A percentile compares a stretch with the other conserved stretches of the same genome.
Evolutionary conservation across 2,888 invertebrate genomes (phyloP).

Genomic region (Panzeria rudis): DNA sequence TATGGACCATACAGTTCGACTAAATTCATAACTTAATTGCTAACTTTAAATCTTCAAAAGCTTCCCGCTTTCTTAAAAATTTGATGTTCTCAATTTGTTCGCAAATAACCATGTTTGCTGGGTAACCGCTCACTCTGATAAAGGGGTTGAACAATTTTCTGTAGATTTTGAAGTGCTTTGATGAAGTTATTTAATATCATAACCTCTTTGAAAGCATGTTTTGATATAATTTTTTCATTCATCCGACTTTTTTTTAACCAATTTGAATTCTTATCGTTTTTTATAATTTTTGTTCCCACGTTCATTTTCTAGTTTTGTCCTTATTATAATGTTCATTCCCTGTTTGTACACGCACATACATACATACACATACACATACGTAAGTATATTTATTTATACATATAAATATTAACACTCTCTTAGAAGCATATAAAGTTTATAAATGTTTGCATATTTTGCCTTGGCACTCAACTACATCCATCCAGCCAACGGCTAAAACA

Average conservation of each 20-base stretch:
- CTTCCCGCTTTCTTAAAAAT: too few species aligned
- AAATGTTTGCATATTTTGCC: slow-evolving; percentile 71
- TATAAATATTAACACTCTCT: slow-evolving; percentile 39
- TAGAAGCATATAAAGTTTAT: slow-evolving; percentile 48
- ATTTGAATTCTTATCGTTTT: too few species aligned
- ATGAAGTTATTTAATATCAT: too few species aligned
- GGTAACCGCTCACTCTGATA: not conserved
- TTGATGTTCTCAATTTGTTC: too few species aligned
- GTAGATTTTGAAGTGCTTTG: too few species aligned
- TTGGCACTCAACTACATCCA: slow-evolving; percentile 71
- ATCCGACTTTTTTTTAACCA: too few species aligned
- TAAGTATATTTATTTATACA: not conserved
- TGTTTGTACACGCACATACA: not conserved
- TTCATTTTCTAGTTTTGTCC: not conserved
- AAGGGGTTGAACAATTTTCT: not conserved
- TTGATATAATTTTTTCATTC: too few species aligned
- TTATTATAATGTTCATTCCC: not conserved
- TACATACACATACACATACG: not conserved
- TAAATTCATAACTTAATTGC: too few species aligned
- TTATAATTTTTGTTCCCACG: not conserved
- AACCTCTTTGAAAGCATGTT: too few species aligned
- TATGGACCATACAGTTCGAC: too few species aligned
- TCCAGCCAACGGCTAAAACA: slow-evolving; percentile 54
- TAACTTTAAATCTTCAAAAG: too few species aligned
- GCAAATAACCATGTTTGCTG: not conserved